These are phyloP conservation scores for Charina bottae DNA, from an alignment of 2,113 vertebrate genomes.

Conservation along the genomic window DNA sequence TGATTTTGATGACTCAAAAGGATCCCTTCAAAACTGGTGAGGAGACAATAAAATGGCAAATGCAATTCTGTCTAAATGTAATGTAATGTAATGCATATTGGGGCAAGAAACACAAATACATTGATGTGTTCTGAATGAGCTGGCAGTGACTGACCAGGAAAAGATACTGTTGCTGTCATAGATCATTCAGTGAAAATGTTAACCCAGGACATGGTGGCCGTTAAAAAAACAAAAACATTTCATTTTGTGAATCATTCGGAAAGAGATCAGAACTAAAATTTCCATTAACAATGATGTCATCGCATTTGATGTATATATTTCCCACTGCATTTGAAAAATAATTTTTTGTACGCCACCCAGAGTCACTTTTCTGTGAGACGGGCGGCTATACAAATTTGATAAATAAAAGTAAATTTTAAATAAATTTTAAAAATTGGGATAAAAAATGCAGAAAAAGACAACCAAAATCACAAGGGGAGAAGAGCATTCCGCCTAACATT, in stretches of 20 bases:
- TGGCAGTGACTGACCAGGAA: not conserved
- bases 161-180: not conserved
- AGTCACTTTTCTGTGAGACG: too few species aligned
- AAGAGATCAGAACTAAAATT: not conserved
- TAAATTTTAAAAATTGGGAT: not conserved
- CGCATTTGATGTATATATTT: not conserved
- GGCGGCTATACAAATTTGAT: too few species aligned
- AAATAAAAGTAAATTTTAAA: too few species aligned
- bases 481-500: too few species aligned
- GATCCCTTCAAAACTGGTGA: not conserved
- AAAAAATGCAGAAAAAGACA: not conserved
- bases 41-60: not conserved
- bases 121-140: not conserved
- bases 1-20: not conserved
- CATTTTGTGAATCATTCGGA: not conserved
- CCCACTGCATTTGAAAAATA: not conserved
- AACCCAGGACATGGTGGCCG: not conserved
- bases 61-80: not conserved
- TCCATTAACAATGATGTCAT: not conserved
- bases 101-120: not conserved
- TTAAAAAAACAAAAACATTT: not conserved
- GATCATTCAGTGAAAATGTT: not conserved
- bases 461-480: too few species aligned
- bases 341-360: not conserved
- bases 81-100: not conserved